Conservation (phyloP, 2,113 vertebrate genomes). For the Macaca fascicularis region T2T-MFA8v1.1 NC_088376.1:109415501-109416000, state of each 20-base stretch:
- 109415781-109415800: background rate
- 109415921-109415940: background rate
- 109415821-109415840: background rate
- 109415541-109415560: too few species aligned
- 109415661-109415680: background rate
- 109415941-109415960: background rate
- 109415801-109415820: background rate
- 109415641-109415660: background rate
- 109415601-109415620: background rate
- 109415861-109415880: background rate
- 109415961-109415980: background rate
- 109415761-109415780: background rate
- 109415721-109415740: background rate
- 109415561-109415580: background rate
- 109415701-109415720: background rate
- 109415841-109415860: background rate
- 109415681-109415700: background rate
- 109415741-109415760: background rate
- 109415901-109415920: background rate
- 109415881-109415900: background rate
- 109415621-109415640: background rate
- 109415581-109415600: background rate
- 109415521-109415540: background rate
- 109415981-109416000: background rate
- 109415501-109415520: background rate